Percentiles rank a stretch among this genome's conserved stretches.
These are phyloP conservation scores for Latrodectus hesperus DNA, from an alignment of 2,888 invertebrate species.

Conservation along the genomic window DNA sequence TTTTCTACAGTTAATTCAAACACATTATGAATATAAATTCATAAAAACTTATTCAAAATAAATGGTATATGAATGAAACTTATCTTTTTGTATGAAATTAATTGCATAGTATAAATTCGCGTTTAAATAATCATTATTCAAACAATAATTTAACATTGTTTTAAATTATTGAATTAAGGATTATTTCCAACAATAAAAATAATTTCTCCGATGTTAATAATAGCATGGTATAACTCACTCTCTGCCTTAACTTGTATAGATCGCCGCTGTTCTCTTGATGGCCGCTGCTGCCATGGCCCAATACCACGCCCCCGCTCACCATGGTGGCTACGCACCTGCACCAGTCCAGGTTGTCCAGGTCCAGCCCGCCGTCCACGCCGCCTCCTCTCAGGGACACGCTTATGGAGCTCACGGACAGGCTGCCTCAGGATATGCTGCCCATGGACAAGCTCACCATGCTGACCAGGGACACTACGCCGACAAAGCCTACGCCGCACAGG, in stretches of 20 bases:
- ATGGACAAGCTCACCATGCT: constrained; percentile 42
- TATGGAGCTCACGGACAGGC: constrained; percentile 54
- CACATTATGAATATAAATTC: too few relatives aligned
- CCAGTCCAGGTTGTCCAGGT: constrained; percentile 20
- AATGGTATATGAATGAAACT: too few relatives aligned
- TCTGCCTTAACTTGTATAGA: constrained; percentile 1
- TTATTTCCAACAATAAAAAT: too few relatives aligned
- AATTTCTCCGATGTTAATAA: too few relatives aligned
- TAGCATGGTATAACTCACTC: too few relatives aligned
- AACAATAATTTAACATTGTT: too few relatives aligned
- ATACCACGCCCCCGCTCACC: constrained; percentile 4
- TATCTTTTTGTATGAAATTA: too few relatives aligned
- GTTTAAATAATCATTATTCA: too few relatives aligned
- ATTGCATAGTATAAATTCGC: too few relatives aligned
- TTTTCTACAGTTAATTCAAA: too few relatives aligned
- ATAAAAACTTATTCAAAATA: too few relatives aligned
- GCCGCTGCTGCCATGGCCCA: constrained; percentile 55
- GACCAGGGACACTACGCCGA: constrained; percentile 51
- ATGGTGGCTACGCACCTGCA: constrained; percentile 5
- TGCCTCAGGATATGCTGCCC: constrained; percentile 53
- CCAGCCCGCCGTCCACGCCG: constrained; percentile 8
- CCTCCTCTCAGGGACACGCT: constrained; percentile 33
- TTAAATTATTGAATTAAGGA: too few relatives aligned
- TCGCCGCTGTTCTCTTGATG: constrained; percentile 41
- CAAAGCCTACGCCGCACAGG: constrained; percentile 54